phyloP scores from a whole-genome alignment of 2,888 invertebrate species.

The Stenchaetothrips biformis region DNA sequence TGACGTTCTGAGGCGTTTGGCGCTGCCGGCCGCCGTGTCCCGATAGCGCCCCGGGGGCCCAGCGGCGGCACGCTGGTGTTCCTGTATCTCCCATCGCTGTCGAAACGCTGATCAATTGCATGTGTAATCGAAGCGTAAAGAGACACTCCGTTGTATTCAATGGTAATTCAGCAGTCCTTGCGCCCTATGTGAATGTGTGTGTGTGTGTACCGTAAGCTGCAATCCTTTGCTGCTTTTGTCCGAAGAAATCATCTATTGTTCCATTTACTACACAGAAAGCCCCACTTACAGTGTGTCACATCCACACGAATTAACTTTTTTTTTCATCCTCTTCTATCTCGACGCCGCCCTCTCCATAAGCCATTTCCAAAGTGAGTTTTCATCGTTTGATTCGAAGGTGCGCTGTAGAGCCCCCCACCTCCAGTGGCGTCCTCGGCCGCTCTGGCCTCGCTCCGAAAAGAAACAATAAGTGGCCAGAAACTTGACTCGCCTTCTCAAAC shows the following conservation, averaged over 20 bases:
- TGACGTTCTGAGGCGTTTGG: no score
- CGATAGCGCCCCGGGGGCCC: no score
- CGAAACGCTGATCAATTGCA: slow-evolving; percentile 14
- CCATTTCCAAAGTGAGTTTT: no score
- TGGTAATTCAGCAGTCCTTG: slow-evolving; percentile 7
- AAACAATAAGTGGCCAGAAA: slow-evolving; percentile 22
- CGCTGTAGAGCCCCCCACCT: no score
- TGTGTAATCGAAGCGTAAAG: slow-evolving; percentile 11
- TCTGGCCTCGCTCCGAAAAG: background rate
- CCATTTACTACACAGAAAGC: background rate
- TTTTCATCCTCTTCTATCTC: background rate
- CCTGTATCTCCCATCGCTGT: slow-evolving; percentile 7
- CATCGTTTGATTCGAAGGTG: no score
- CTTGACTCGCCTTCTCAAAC: slow-evolving; percentile 14
- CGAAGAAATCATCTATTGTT: background rate
- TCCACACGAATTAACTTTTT: background rate
- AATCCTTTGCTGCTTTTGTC: background rate
- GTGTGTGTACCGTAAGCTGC: background rate
- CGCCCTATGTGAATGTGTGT: background rate
- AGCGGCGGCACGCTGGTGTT: no score
- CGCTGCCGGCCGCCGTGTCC: no score
- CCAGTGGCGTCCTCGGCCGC: no score
- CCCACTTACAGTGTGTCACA: background rate
- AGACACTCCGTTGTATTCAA: background rate
- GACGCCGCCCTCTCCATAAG: background rate